These are phyloP conservation scores for Netelia inedita DNA, from an alignment of 2,888 invertebrate genomes.

Conservation along the genomic window DNA sequence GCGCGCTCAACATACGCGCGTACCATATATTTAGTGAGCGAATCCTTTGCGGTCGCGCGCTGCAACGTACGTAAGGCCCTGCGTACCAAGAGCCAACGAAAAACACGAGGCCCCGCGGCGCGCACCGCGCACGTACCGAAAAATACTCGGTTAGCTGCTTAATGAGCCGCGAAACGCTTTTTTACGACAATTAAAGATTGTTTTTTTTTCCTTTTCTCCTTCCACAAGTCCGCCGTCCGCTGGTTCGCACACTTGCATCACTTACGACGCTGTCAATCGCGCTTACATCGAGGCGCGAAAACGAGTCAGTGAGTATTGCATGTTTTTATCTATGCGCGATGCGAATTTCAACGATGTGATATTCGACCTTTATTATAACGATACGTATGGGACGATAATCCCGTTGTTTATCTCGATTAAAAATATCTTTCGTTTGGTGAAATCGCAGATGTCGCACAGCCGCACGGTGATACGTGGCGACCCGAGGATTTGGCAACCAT, in stretches of 20 bases:
- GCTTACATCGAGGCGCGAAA: slow-evolving; percentile 95
- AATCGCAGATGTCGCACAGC: slow-evolving; percentile 90
- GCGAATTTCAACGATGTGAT: too few species aligned
- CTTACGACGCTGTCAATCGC: slow-evolving; percentile 95
- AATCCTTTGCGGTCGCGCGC: neutral
- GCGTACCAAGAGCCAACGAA: neutral
- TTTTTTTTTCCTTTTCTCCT: slow-evolving; percentile 57
- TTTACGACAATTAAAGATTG: slow-evolving; percentile 7
- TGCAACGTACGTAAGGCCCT: too few species aligned
- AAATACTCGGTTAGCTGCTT: neutral
- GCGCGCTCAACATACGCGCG: neutral
- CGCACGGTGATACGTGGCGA: slow-evolving; percentile 92
- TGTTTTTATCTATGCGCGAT: slow-evolving; percentile 27
- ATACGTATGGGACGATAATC: neutral
- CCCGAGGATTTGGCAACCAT: slow-evolving; percentile 94
- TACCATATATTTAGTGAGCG: neutral
- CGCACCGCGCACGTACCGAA: too few species aligned
- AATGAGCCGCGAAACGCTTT: slow-evolving; percentile 15
- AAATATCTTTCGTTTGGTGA: neutral
- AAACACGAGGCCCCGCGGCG: too few species aligned
- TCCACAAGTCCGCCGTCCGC: slow-evolving; percentile 86
- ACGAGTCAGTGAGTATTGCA: slow-evolving; percentile 91
- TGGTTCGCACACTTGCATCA: slow-evolving; percentile 93
- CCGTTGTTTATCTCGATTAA: too few species aligned
- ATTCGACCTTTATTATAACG: neutral